phyloP scores from a whole-genome alignment of 2,888 invertebrate species.

The Eupithecia exiguata region DNA sequence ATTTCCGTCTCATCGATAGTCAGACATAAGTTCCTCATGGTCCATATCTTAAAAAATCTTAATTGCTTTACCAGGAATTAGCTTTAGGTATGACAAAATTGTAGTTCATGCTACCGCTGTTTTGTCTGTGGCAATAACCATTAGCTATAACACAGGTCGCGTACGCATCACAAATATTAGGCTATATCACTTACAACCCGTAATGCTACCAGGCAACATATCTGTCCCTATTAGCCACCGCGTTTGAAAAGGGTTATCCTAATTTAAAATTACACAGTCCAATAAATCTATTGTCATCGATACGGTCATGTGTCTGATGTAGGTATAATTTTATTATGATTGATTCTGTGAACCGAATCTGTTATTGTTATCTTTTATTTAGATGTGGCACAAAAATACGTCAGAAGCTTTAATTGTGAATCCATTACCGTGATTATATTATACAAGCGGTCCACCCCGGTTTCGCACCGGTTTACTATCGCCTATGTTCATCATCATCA shows the following conservation, averaged over 20 bases:
- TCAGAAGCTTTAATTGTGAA: background rate
- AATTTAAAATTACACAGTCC: constrained; percentile 27
- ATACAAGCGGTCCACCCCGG: too few species aligned
- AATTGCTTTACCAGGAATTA: too few species aligned
- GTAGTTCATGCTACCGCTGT: background rate
- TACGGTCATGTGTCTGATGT: constrained; percentile 10
- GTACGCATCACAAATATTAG: background rate
- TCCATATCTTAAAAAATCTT: too few species aligned
- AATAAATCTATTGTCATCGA: constrained; percentile 18
- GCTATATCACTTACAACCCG: background rate
- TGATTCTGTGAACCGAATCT: constrained; percentile 22
- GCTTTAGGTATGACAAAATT: background rate
- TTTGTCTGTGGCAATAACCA: background rate
- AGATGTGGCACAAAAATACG: background rate
- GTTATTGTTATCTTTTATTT: background rate
- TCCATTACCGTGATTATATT: background rate
- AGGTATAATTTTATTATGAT: constrained; percentile 25
- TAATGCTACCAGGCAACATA: constrained; percentile 5
- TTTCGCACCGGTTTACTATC: too few species aligned
- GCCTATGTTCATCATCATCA: too few species aligned
- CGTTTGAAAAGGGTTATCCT: constrained; percentile 25
- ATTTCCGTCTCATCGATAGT: too few species aligned
- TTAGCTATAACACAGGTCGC: background rate
- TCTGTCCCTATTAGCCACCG: constrained; percentile 9
- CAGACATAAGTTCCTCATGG: too few species aligned